Percentiles rank a stretch among this genome's conserved stretches.
phyloP scores from a whole-genome alignment of 2,113 vertebrate genomes.

The Phainopepla nitens region DNA sequence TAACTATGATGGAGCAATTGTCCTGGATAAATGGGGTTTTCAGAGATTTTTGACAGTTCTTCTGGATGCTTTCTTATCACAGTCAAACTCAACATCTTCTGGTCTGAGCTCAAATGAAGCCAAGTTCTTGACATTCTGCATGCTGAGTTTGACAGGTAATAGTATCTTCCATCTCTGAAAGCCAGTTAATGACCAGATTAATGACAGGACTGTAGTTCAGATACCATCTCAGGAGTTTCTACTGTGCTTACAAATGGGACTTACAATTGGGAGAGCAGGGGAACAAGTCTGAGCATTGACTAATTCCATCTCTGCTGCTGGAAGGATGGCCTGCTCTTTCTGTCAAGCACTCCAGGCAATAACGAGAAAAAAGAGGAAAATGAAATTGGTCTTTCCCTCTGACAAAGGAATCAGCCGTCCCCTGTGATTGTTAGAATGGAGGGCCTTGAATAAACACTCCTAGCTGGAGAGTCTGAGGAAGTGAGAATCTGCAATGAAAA shows the following conservation, averaged over 20 bases:
- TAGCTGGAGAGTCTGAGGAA: not conserved
- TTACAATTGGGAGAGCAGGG: not conserved
- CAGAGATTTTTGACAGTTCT: not conserved
- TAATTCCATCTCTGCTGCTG: not conserved
- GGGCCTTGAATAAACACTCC: not conserved
- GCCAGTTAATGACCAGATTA: not conserved
- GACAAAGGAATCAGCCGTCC: not conserved
- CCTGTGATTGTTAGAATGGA: not conserved
- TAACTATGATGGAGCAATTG: not conserved
- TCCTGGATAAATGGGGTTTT: not conserved
- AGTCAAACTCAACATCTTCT: not conserved
- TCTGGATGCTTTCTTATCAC: not conserved
- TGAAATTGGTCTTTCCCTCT: not conserved
- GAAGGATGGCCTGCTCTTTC: not conserved
- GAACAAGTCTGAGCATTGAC: not conserved
- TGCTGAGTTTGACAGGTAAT: not conserved
- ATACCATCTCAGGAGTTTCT: not conserved
- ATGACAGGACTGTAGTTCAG: not conserved
- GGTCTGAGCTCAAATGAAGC: not conserved
- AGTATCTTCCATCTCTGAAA: not conserved
- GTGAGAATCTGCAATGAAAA: not conserved
- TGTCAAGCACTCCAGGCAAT: not conserved
- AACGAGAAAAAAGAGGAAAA: not conserved
- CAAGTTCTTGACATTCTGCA: not conserved
- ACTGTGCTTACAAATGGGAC: not conserved